Evolutionary conservation across 1,140 invertebrate species (phyloP).

Genomic region (Matsumurasca onukii): DNA sequence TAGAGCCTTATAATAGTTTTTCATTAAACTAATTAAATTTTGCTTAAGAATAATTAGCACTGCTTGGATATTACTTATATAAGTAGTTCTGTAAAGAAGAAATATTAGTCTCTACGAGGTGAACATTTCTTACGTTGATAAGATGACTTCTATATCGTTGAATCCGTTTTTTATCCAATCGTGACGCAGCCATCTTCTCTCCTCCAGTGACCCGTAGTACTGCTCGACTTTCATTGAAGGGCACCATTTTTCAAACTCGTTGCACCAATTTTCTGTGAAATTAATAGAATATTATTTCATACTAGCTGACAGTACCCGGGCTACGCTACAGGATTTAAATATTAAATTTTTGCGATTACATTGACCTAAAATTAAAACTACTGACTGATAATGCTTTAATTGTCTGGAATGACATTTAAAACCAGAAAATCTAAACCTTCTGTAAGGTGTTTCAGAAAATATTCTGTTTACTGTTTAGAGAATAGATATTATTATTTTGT

Average conservation of each 20-base stretch:
- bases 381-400: too few species aligned
- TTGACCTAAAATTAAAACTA: too few species aligned
- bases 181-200: slow-evolving; percentile 72
- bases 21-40: not conserved
- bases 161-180: slow-evolving; percentile 74
- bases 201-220: slow-evolving; percentile 88
- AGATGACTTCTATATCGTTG: slow-evolving; percentile 76
- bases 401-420: too few species aligned
- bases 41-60: not conserved
- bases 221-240: slow-evolving; percentile 75
- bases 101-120: not conserved
- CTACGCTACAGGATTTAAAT: too few species aligned
- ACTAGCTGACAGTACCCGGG: too few species aligned
- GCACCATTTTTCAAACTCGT: slow-evolving; percentile 84
- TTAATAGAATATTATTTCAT: not conserved
- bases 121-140: slow-evolving; percentile 71
- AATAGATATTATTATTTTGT: too few species aligned
- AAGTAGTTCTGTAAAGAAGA: not conserved
- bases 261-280: slow-evolving; percentile 80
- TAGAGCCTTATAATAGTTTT: too few species aligned
- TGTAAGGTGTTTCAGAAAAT: too few species aligned
- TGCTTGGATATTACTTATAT: not conserved
- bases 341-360: too few species aligned
- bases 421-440: too few species aligned
- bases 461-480: too few species aligned